Evolutionary conservation across 2,113 vertebrate species (phyloP).

Genomic region (Nettapus auritus): DNA sequence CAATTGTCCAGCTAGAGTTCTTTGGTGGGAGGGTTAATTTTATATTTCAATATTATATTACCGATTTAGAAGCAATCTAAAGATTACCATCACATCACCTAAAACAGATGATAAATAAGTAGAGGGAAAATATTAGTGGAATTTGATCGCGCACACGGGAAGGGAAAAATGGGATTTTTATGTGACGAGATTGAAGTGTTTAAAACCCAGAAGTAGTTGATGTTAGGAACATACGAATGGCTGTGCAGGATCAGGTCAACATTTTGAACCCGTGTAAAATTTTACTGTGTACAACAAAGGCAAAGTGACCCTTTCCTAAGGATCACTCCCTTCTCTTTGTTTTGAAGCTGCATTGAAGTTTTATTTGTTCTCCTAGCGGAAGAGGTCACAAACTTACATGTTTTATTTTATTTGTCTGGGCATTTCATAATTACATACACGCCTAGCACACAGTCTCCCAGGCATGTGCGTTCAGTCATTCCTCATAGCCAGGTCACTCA

Average conservation of each 20-base stretch:
- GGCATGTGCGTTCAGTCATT: neutral
- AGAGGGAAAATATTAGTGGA: neutral
- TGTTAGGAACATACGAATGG: neutral
- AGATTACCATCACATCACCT: neutral
- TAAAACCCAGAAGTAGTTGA: neutral
- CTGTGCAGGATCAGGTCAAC: neutral
- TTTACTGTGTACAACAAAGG: neutral
- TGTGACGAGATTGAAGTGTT: neutral
- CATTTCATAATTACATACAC: neutral
- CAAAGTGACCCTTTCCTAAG: neutral
- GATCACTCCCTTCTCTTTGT: neutral
- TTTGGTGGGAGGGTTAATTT: neutral
- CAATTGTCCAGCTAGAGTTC: neutral
- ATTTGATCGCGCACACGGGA: fast-evolving
- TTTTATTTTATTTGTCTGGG: neutral
- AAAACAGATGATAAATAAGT: neutral
- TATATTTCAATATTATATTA: neutral
- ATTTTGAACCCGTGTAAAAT: neutral
- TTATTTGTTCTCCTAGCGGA: neutral
- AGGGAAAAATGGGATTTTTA: neutral
- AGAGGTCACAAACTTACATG: neutral
- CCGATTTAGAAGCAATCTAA: neutral
- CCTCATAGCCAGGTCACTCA: neutral
- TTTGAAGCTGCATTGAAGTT: neutral
- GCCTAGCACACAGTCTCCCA: neutral